Percentiles rank a stretch among this genome's conserved stretches.
phyloP scores from a whole-genome alignment of 2,888 invertebrate species.

The Lasioglossum oenotherae region DNA sequence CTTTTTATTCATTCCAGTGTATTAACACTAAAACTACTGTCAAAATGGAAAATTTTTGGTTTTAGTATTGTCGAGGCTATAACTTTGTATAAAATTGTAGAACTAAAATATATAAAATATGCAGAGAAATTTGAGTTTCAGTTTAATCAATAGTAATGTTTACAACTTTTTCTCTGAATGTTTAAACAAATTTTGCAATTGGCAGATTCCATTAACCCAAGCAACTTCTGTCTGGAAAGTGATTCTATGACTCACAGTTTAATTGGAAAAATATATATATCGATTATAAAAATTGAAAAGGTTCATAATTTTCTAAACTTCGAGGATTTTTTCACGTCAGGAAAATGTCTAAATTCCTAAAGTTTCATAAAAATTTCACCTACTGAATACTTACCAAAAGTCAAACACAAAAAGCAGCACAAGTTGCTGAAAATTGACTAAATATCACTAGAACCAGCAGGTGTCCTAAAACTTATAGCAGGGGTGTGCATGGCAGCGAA shows the following conservation, averaged over 20 bases:
- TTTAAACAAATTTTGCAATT: neutral
- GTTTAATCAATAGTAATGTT: too few relatives aligned
- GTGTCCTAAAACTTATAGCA: neutral
- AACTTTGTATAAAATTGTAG: too few relatives aligned
- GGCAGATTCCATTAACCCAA: neutral
- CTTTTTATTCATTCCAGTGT: neutral
- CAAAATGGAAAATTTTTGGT: neutral
- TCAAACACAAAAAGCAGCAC: neutral
- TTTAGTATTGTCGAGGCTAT: neutral
- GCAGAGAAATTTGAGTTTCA: too few relatives aligned
- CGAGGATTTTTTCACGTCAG: neutral
- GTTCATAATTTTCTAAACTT: neutral
- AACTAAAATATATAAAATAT: too few relatives aligned
- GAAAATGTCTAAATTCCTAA: neutral
- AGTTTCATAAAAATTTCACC: neutral
- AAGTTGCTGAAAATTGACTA: neutral
- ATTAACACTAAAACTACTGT: neutral
- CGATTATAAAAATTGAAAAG: too few relatives aligned
- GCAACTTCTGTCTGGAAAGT: neutral
- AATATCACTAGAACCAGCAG: neutral
- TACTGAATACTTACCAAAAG: neutral
- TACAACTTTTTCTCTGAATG: too few relatives aligned
- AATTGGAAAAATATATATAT: neutral
- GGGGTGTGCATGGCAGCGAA: conserved; percentile 9
- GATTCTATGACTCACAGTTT: neutral